Percentiles rank a stretch among this genome's conserved stretches.
phyloP scores from a whole-genome alignment of 1,140 invertebrate genomes.

The Cylas formicarius region DNA sequence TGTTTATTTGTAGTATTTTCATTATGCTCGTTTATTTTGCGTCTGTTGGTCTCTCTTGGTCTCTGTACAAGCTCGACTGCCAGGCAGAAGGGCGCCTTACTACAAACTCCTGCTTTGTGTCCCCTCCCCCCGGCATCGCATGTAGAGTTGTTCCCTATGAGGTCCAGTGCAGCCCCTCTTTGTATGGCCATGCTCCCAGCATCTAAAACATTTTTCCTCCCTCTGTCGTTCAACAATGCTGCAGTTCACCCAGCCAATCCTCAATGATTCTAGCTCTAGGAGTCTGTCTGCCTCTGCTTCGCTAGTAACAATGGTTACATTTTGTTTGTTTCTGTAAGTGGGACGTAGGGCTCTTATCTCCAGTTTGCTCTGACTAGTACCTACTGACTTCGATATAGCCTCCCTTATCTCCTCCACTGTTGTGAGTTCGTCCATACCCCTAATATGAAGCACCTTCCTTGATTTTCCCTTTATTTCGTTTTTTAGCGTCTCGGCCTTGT shows the following conservation, averaged over 20 bases:
- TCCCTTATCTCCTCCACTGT: background rate
- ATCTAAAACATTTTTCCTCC: background rate
- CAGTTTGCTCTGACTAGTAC: background rate
- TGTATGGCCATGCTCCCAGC: constrained; percentile 4
- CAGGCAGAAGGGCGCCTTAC: background rate
- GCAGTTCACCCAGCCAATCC: background rate
- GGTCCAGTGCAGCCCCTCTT: constrained; percentile 5
- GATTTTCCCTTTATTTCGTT: background rate
- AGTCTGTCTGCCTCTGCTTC: background rate
- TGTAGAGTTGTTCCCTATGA: background rate
- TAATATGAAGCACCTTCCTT: constrained; percentile 4
- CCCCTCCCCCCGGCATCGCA: background rate
- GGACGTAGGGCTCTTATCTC: constrained; percentile 1
- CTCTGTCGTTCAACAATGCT: background rate
- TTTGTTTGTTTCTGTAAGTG: background rate
- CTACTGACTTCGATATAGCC: background rate
- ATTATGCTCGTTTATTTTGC: too few relatives aligned
- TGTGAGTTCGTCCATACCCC: too few relatives aligned
- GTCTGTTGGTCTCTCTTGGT: too few relatives aligned
- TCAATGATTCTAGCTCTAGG: background rate
- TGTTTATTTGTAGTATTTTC: constrained; percentile 10
- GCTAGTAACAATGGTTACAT: background rate
- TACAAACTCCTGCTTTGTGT: background rate
- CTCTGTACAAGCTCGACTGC: background rate
- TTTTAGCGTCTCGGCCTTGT: too few relatives aligned